Evolutionary conservation across 2,888 invertebrate species (phyloP).

Genomic region (Rosalia funebris): DNA sequence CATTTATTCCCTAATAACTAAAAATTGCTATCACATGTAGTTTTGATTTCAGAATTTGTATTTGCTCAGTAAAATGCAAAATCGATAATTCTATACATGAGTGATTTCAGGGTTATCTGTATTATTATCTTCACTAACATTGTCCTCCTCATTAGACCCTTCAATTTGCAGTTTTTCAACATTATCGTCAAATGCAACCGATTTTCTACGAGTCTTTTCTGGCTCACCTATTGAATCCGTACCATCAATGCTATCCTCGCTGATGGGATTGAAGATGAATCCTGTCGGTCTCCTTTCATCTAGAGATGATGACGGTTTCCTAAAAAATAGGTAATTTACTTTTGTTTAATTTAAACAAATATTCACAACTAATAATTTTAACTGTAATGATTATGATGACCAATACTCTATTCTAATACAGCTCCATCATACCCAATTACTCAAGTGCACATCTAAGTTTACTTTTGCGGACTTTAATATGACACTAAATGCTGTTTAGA

Average conservation of each 20-base stretch:
- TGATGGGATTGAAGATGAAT: constrained; percentile 44
- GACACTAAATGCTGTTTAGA: too few species aligned
- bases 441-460: too few species aligned
- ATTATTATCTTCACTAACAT: constrained; percentile 6
- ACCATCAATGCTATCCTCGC: constrained; percentile 32
- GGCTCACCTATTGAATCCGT: constrained; percentile 47
- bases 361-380: not conserved
- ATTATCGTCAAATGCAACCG: constrained; percentile 49
- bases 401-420: too few species aligned
- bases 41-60: too few species aligned
- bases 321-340: constrained; percentile 1
- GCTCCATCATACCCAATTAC: too few species aligned
- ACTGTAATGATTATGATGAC: too few species aligned
- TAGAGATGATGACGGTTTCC: constrained; percentile 24
- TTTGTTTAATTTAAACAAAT: not conserved
- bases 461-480: too few species aligned
- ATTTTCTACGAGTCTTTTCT: constrained; percentile 48
- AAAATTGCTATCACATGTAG: too few species aligned
- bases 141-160: constrained; percentile 36
- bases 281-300: constrained; percentile 51
- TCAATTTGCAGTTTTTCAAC: constrained; percentile 51
- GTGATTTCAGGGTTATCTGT: constrained; percentile 11
- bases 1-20: too few species aligned
- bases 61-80: too few species aligned
- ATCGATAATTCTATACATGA: constrained; percentile 14